Percentiles rank a stretch among this genome's conserved stretches.
phyloP scores from a whole-genome alignment of 23 tunicate genomes.

The Trididemnum clinides region DNA sequence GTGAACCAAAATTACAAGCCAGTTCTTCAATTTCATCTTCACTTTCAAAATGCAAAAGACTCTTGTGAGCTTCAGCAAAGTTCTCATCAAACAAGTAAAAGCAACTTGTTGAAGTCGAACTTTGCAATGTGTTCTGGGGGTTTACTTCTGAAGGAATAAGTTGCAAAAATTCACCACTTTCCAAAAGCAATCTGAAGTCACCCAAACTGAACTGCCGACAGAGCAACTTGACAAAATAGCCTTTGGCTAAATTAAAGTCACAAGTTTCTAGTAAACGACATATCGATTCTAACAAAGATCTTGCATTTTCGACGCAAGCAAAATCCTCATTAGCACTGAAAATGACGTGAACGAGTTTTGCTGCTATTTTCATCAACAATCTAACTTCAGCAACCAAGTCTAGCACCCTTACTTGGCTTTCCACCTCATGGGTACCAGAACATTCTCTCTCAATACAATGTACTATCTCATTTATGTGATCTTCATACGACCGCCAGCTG shows the following conservation, averaged over 20 bases:
- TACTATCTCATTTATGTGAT: not conserved
- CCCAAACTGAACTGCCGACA: conserved; percentile 40
- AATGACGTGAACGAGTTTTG: not conserved
- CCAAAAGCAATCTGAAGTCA: not conserved
- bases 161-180: not conserved
- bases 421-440: not conserved
- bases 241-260: not conserved
- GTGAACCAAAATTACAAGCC: not conserved
- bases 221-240: conserved; percentile 27
- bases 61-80: not conserved
- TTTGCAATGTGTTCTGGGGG: not conserved
- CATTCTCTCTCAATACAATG: not conserved
- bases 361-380: not conserved
- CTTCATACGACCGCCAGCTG: not conserved
- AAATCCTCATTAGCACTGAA: not conserved
- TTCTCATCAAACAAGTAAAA: not conserved
- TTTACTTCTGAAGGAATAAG: not conserved
- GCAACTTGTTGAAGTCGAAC: not conserved
- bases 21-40: not conserved
- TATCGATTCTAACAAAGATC: not conserved
- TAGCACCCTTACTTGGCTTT: conserved; percentile 25
- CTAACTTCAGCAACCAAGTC: conserved; percentile 33
- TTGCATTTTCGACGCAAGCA: not conserved
- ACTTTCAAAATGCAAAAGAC: not conserved
- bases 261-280: not conserved